Base-by-base conservation (phyloP, 2,888 invertebrate species). In the Bugula neritina region DNA sequence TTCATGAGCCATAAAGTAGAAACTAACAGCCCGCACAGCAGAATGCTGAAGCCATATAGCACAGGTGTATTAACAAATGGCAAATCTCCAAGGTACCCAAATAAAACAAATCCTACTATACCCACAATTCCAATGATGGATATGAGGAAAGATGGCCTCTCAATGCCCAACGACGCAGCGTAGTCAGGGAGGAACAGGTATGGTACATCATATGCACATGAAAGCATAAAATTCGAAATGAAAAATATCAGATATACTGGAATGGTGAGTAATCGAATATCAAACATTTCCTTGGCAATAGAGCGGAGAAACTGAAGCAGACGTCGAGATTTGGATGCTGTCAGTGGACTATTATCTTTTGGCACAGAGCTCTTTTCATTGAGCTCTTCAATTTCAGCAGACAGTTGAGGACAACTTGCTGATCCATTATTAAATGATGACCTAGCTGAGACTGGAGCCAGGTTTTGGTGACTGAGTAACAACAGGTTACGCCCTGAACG, bases 181-280 rank as follows among this genome's bases (percentile, higher is more conserved):
- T 92, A 90, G 79, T 95, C 94, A 72, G 92, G 91, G 74, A 95
- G 87, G 85, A 94, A 96, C 83, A 96, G 92, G 86, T 97, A 97
- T 21, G 95, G 94, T 73, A 96, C 92, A 80, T 97, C 95, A 75
- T 86, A 85, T 92, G 94, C 94, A 79, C 91, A 90, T 85, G 95
- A 96, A 71, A 96, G 88, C 72, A 94, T 87, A 77, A 94, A 90
- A 76, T 94, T 94, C 72, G 94, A 92, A 23, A 93, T 80, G 72
- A 92, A 92, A 80, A 94, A 89, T 17, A 81, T 13, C 1, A 80
- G 69, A 73, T 81, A 83, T 23, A 81, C 74, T 0, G 77, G 77
- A 73, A 79, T 78, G 58, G 73, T 75, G 13, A 83, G 74, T n/a
- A 83, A 77, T 21, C 75, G 73, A 27, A 79, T 74, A 72, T 82